Conservation (phyloP, 2,113 vertebrate species). For the Chloropsis cyanopogon region DNA sequence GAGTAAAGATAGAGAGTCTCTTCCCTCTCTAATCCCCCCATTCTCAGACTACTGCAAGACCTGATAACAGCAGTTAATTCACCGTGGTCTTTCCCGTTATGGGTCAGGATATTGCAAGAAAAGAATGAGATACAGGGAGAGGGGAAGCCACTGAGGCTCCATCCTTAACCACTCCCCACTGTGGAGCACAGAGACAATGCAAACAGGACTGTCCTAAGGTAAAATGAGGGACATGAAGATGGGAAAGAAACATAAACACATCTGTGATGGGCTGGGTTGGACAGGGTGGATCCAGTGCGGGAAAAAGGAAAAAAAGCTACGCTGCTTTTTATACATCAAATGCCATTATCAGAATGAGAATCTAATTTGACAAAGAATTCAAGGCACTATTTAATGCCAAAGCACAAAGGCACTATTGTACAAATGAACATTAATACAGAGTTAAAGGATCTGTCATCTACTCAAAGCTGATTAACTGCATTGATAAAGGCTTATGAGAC, state of each 20-base stretch:
- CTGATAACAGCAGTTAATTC: neutral
- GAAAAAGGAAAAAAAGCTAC: neutral
- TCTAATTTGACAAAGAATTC: neutral
- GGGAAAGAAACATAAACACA: neutral
- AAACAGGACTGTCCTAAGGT: neutral
- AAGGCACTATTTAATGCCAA: neutral
- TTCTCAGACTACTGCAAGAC: neutral
- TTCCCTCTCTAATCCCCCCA: neutral
- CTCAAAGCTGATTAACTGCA: neutral
- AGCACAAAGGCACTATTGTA: neutral
- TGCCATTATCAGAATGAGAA: neutral
- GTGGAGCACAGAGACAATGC: neutral
- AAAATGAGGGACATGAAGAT: neutral
- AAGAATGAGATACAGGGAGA: neutral
- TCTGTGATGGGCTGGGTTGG: neutral
- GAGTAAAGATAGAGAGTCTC: neutral
- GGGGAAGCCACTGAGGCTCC: neutral
- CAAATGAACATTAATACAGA: neutral
- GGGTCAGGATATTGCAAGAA: neutral
- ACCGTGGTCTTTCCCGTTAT: fast-evolving
- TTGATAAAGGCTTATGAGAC: neutral
- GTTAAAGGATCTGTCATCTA: neutral
- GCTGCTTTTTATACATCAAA: neutral
- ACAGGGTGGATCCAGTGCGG: neutral
- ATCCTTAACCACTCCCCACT: neutral